Percentiles rank a stretch among this genome's conserved stretches.
Evolutionary conservation across 2,888 invertebrate species (phyloP).

Genomic region (Ophion obscuratus): DNA sequence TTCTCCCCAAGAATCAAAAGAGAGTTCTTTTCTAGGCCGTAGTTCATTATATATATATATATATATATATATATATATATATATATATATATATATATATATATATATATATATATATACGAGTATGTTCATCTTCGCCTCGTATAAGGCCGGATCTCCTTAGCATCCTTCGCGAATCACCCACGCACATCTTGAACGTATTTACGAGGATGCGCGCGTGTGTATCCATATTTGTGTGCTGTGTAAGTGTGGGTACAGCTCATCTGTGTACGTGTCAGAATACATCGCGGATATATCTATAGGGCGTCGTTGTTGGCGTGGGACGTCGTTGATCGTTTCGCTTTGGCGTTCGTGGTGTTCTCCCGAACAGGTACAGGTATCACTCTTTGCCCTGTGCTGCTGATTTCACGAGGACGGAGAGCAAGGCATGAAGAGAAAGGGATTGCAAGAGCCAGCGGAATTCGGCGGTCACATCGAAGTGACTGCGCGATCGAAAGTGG

Average conservation of each 20-base stretch:
- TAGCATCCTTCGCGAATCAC: conserved; percentile 76
- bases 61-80: too few species aligned
- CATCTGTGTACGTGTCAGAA: conserved; percentile 12
- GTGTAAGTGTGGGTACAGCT: neutral
- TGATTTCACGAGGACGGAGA: conserved; percentile 47
- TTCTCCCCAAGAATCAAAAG: conserved; percentile 36
- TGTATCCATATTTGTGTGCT: neutral
- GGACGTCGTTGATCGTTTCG: conserved; percentile 56
- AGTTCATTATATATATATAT: conserved; percentile 10
- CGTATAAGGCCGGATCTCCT: conserved; percentile 76
- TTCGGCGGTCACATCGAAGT: conserved; percentile 26
- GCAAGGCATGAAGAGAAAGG: conserved; percentile 46
- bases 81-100: neutral
- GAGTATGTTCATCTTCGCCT: conserved; percentile 61
- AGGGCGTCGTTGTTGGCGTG: conserved; percentile 59
- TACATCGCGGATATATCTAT: neutral
- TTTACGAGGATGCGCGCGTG: conserved; percentile 4
- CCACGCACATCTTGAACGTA: conserved; percentile 71
- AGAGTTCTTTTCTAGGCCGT: conserved; percentile 26
- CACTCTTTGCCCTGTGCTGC: conserved; percentile 56
- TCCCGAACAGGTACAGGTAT: conserved; percentile 62
- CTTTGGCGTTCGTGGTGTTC: conserved; percentile 44
- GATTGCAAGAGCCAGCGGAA: conserved; percentile 31
- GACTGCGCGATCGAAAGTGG: conserved; percentile 4
- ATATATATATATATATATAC: conserved; percentile 16